Conservation (phyloP, 2,113 vertebrate genomes). For the Ciconia maguari region DNA sequence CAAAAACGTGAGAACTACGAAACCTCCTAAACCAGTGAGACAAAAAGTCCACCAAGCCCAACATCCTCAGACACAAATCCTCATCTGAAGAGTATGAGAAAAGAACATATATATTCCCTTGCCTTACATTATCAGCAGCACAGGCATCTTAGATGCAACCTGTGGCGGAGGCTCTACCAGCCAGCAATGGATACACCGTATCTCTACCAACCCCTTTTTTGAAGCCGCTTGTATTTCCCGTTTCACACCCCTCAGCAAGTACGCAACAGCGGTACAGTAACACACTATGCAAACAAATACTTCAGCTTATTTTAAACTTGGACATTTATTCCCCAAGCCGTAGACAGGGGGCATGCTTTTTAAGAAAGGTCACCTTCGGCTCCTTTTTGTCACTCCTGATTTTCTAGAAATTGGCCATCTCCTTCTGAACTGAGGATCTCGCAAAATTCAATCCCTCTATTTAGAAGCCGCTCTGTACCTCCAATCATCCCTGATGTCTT, state of each 20-base stretch:
- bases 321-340: not conserved
- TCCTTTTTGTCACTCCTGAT: not conserved
- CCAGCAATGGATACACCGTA: not conserved
- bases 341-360: not conserved
- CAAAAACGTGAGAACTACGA: not conserved
- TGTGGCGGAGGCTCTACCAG: not conserved
- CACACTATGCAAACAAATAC: fast-evolving
- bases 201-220: not conserved
- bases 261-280: fast-evolving
- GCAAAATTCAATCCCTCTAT: not conserved
- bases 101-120: not conserved
- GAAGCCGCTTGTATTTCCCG: not conserved
- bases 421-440: not conserved
- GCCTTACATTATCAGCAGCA: not conserved
- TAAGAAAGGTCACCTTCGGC: not conserved
- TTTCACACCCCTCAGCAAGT: not conserved
- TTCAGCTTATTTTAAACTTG: not conserved
- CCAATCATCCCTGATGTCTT: not conserved
- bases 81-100: not conserved
- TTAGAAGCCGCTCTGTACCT: not conserved
- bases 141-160: not conserved
- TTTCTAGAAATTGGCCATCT: not conserved
- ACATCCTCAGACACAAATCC: not conserved
- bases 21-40: not conserved
- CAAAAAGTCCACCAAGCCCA: not conserved